Evolutionary conservation across 2,797 vertebrate genomes (phyloP).

Genomic region (Oreonectes daqikongensis): DNA sequence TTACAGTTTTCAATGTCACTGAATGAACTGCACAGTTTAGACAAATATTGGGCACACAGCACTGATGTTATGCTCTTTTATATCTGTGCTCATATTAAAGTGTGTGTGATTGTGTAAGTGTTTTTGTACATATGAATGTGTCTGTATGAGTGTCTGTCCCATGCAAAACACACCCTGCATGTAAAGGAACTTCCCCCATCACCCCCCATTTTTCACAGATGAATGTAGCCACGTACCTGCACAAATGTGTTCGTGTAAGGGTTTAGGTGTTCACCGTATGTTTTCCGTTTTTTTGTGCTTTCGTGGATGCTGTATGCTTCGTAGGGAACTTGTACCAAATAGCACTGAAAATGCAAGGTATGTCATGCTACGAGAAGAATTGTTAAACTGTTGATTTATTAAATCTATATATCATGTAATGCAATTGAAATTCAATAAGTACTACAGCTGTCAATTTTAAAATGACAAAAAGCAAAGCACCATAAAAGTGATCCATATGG

Average conservation of each 20-base stretch:
- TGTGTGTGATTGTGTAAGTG: constrained; percentile 15
- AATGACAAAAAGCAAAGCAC: too few relatives aligned
- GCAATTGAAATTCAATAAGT: not conserved
- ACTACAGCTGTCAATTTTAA: not conserved
- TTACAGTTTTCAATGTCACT: constrained; percentile 39
- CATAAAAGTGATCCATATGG: not conserved
- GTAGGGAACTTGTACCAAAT: constrained; percentile 74
- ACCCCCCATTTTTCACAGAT: not conserved
- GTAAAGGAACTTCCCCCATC: constrained; percentile 16
- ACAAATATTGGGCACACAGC: constrained; percentile 30
- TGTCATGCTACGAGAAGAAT: constrained; percentile 49
- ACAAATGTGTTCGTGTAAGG: constrained; percentile 31
- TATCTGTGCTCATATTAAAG: constrained; percentile 1
- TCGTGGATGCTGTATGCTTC: constrained; percentile 69
- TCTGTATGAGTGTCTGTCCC: too few relatives aligned
- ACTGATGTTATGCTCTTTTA: constrained; percentile 38
- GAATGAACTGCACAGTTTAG: constrained; percentile 32
- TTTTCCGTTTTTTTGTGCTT: constrained; percentile 63
- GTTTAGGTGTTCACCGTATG: constrained; percentile 4
- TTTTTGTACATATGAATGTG: constrained; percentile 7
- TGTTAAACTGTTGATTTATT: not conserved
- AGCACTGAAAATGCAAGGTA: constrained; percentile 76
- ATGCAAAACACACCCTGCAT: constrained; percentile 50
- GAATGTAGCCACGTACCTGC: constrained; percentile 4
- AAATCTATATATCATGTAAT: not conserved